A percentile compares a stretch with the other conserved stretches of the same genome.
Conservation (phyloP, 2,113 vertebrate genomes). For the Prunella fulvescens region DNA sequence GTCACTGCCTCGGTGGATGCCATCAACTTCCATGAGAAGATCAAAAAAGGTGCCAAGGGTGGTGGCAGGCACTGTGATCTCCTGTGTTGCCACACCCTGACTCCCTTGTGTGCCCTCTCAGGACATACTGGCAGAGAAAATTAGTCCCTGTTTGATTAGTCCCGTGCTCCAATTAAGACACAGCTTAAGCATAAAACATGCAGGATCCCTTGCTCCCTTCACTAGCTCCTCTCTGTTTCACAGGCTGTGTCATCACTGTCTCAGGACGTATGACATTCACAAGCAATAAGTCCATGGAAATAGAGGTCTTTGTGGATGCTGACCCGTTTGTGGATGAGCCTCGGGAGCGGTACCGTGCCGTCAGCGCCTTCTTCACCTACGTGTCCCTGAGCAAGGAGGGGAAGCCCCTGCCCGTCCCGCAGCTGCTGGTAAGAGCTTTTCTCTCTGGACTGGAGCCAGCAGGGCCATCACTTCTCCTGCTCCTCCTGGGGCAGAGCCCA, state of each 20-base stretch:
- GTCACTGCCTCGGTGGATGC: constrained; percentile 94
- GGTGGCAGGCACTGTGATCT: background rate
- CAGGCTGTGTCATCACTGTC: constrained; percentile 91
- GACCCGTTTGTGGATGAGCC: constrained; percentile 76
- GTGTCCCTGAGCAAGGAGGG: constrained; percentile 91
- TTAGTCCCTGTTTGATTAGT: background rate
- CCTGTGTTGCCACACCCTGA: fast-evolving
- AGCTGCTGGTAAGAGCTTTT: constrained; percentile 83
- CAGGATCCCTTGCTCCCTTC: background rate
- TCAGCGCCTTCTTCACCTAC: constrained; percentile 92
- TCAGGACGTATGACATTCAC: constrained; percentile 92
- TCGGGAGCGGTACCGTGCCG: constrained; percentile 81
- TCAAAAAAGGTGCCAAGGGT: constrained; percentile 83
- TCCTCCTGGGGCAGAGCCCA: too few relatives aligned
- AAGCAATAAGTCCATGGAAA: constrained; percentile 96
- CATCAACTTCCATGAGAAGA: constrained; percentile 95
- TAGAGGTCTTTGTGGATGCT: constrained; percentile 91
- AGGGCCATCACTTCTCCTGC: background rate
- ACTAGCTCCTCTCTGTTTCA: background rate
- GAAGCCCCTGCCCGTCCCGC: constrained; percentile 80
- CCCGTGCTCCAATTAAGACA: fast-evolving
- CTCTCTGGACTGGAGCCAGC: fast-evolving
- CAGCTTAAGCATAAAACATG: background rate
- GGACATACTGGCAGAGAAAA: background rate
- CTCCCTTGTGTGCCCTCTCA: fast-evolving